These are phyloP conservation scores for Tragopan temminckii DNA, from an alignment of 2,797 vertebrate species.

Conservation along the genomic window DNA sequence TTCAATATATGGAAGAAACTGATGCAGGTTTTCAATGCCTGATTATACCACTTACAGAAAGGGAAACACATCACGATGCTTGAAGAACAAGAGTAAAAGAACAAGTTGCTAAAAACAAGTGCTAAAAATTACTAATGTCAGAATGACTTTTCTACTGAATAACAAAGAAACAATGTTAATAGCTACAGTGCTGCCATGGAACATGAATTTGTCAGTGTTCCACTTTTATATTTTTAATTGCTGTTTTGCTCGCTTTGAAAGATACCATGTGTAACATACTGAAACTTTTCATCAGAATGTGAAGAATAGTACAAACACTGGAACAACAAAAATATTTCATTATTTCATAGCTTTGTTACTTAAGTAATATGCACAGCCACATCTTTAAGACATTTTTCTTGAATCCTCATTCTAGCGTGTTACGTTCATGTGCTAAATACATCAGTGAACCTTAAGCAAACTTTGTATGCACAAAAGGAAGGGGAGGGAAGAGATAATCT, in stretches of 20 bases:
- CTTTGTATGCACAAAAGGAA: neutral
- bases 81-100: neutral
- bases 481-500: neutral
- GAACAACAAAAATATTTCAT: conserved; percentile 10
- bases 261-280: conserved; percentile 3
- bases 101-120: neutral
- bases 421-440: neutral
- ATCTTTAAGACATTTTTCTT: neutral
- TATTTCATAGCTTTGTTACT: conserved; percentile 26
- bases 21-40: neutral
- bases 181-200: neutral
- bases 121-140: conserved; percentile 8
- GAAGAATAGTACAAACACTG: neutral
- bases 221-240: conserved; percentile 57
- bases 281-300: conserved; percentile 35
- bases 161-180: conserved; percentile 5
- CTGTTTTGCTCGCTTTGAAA: conserved; percentile 39
- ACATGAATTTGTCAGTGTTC: conserved; percentile 12
- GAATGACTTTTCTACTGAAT: conserved; percentile 10
- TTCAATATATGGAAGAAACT: neutral
- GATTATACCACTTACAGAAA: neutral
- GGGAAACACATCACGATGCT: neutral
- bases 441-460: neutral
- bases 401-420: neutral
- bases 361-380: neutral